Conservation (phyloP, 1,140 invertebrate species). For the Danaus plexippus region DNA sequence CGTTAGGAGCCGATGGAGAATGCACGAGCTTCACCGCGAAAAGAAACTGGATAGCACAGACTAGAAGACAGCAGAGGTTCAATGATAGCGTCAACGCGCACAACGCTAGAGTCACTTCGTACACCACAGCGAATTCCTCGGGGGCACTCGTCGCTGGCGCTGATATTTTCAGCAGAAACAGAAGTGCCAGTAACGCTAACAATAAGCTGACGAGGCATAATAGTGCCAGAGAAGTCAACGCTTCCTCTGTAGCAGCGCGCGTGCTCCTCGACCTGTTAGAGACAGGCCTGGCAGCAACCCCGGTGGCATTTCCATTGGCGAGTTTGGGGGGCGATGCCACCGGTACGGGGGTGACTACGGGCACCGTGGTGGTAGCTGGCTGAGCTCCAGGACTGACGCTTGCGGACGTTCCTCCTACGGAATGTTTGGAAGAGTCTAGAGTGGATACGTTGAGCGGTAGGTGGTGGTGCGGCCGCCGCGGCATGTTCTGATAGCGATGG, state of each 20-base stretch:
- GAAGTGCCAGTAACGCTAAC: conserved; percentile 85
- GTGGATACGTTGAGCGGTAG: conserved; percentile 80
- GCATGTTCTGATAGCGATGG: conserved; percentile 69
- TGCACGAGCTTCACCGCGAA: conserved; percentile 93
- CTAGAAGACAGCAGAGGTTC: conserved; percentile 91
- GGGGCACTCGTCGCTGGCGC: conserved; percentile 75
- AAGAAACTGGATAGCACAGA: conserved; percentile 94
- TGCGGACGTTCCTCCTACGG: conserved; percentile 75
- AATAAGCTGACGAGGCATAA: conserved; percentile 87
- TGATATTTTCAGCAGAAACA: conserved; percentile 89
- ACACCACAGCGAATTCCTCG: conserved; percentile 89
- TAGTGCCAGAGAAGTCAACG: conserved; percentile 88
- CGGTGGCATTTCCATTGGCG: conserved; percentile 67
- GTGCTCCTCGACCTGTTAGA: conserved; percentile 61
- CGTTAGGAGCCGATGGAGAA: conserved; percentile 76
- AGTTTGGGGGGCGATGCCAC: conserved; percentile 53
- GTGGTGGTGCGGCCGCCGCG: conserved; percentile 69
- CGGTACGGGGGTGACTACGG: conserved; percentile 44
- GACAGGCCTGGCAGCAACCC: conserved; percentile 49
- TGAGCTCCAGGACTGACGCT: conserved; percentile 69
- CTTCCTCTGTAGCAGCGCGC: conserved; percentile 80
- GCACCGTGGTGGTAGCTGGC: conserved; percentile 35
- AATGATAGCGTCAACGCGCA: conserved; percentile 89
- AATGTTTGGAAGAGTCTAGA: conserved; percentile 79
- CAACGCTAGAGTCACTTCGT: conserved; percentile 90